Base-by-base conservation (phyloP, 2,797 vertebrate species). In the Pangasius mekongensis region DNA sequence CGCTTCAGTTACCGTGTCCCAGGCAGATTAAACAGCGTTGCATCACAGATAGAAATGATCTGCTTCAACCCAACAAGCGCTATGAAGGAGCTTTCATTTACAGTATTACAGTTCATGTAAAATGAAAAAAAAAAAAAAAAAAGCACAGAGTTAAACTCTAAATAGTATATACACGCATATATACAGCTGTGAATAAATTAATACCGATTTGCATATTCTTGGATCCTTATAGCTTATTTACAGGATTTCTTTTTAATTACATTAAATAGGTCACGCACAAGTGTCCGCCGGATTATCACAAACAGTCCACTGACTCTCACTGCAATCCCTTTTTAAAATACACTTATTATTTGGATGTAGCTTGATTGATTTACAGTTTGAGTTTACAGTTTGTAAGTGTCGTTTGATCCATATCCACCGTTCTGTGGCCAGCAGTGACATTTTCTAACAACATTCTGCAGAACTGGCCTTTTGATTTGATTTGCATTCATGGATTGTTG, bases 161-260 rank as follows among this genome's bases (percentile, higher is more conserved):
- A 97, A 97, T 98, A 98, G 97, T 97, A 96, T 97, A 96, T 99
- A 99, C 98, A 99, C 96, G 96, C 95, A 96, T 97, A 97, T 99
- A 97, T 99, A 99, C 98, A 99, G 96, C 95, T 97, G 97, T 97
- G 96, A 99, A 99, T 99, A 99, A 99, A 99, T 99, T 99, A 99
- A 99, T 98, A 99, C 97, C 97, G 97, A 98, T 98, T 97, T 98
- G 98, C 97, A 98, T 98, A 98, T 98, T 97, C 96, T 97, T 97
- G 97, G 97, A 97, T 97, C 94, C 96, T 97, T 96, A 96, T 95
- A 98, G 97, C 97, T 97, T 99, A 99, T 99, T 97, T 99, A 99
- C 98, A 99, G 95, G 97, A 97, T 97, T 97, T 97, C 91, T 90
- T 93, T 92, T 96, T 97, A 97, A 99, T 97, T 98, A 97, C 96